phyloP scores from a whole-genome alignment of 2,113 vertebrate genomes.

The Ploceus nigricollis region DNA sequence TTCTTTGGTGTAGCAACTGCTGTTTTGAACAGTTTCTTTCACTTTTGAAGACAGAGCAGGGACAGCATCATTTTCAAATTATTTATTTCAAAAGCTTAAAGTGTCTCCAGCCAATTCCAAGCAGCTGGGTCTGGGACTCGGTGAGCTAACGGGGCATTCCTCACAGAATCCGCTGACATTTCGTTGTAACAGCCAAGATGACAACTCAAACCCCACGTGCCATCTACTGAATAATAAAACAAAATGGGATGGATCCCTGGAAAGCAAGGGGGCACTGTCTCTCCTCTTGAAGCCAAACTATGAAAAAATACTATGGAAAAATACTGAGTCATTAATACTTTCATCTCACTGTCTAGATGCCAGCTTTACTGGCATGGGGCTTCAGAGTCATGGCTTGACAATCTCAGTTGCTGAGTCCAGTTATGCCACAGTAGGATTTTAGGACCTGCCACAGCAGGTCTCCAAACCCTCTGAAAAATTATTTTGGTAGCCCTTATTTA shows the following conservation, averaged over 20 bases:
- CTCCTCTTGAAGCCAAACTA: background rate
- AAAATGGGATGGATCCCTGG: background rate
- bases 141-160: background rate
- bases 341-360: background rate
- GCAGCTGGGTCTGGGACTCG: background rate
- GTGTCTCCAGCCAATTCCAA: background rate
- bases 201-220: background rate
- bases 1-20: constrained; percentile 44
- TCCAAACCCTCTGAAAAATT: background rate
- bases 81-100: constrained; percentile 60
- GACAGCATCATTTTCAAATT: constrained; percentile 53
- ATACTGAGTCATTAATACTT: background rate
- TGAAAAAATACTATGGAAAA: background rate
- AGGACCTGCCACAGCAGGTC: background rate
- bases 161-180: background rate
- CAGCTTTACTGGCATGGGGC: background rate
- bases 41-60: constrained; percentile 31
- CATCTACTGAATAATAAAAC: constrained; percentile 2
- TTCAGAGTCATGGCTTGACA: background rate
- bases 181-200: background rate
- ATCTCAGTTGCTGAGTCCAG: background rate
- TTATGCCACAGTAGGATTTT: background rate
- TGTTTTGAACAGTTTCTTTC: constrained; percentile 52
- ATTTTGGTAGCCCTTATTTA: background rate
- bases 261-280: background rate